These are phyloP conservation scores for Rynchops niger DNA, from an alignment of 2,113 vertebrate species.

Conservation along the genomic window DNA sequence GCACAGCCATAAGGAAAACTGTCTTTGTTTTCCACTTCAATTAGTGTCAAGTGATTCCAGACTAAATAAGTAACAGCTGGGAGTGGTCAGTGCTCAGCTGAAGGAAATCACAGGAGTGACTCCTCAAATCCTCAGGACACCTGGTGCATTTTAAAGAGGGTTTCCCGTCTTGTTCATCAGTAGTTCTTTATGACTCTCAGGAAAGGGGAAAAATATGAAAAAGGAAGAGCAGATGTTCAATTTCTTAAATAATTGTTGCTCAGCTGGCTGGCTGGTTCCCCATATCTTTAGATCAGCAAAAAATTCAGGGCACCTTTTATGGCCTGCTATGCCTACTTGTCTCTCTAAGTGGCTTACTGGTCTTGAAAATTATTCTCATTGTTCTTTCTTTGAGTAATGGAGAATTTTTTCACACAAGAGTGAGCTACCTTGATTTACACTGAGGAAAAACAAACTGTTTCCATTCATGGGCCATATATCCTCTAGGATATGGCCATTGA, in stretches of 20 bases:
- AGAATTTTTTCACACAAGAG: not conserved
- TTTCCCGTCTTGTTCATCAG: not conserved
- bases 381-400: not conserved
- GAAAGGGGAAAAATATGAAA: not conserved
- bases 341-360: not conserved
- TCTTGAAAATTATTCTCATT: not conserved
- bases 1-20: accelerated
- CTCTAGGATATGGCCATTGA: not conserved
- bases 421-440: not conserved
- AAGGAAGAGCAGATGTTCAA: not conserved
- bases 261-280: not conserved
- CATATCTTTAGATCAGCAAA: not conserved
- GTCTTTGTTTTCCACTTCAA: not conserved
- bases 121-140: not conserved
- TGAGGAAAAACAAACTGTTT: not conserved
- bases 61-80: not conserved
- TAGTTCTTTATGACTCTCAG: not conserved
- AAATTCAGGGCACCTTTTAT: not conserved
- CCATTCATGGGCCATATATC: not conserved
- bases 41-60: not conserved
- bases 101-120: not conserved
- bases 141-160: not conserved
- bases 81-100: not conserved
- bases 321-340: not conserved
- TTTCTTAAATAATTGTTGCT: not conserved